Percentiles rank a stretch among this genome's conserved stretches.
Conservation (phyloP, 2,888 invertebrate genomes). For the Tenthredo scrophulariae region DNA sequence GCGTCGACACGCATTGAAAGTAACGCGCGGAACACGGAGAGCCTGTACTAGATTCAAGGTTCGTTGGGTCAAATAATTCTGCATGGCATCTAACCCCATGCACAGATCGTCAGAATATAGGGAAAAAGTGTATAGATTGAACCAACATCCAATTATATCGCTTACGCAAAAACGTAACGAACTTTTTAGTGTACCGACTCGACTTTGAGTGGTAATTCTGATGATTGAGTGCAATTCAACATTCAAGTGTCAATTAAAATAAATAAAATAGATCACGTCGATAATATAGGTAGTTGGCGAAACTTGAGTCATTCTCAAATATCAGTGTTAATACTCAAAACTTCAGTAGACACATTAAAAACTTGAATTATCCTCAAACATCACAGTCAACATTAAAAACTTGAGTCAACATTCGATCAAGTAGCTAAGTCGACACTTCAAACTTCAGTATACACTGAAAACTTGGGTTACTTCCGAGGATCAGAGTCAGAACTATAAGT, state of each 20-base stretch:
- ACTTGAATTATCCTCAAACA: neutral
- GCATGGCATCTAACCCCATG: neutral
- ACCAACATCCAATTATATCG: neutral
- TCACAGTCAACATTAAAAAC: neutral
- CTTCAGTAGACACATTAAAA: neutral
- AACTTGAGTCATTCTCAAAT: neutral
- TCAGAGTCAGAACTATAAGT: neutral
- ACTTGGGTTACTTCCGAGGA: neutral
- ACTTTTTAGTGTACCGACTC: neutral
- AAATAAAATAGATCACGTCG: neutral
- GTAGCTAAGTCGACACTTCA: neutral
- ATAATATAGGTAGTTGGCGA: neutral
- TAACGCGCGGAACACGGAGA: constrained; percentile 30
- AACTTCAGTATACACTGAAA: neutral
- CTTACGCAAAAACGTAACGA: neutral
- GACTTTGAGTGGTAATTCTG: neutral
- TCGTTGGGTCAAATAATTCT: constrained; percentile 10
- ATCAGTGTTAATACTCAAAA: neutral
- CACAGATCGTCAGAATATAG: neutral
- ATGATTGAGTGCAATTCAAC: too few species aligned
- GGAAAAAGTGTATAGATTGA: neutral
- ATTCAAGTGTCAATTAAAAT: too few species aligned
- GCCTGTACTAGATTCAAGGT: constrained; percentile 28
- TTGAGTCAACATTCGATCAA: neutral
- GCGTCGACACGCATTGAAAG: constrained; percentile 38